phyloP scores from a whole-genome alignment of 2,113 vertebrate genomes.

The Sinosuthora webbiana region DNA sequence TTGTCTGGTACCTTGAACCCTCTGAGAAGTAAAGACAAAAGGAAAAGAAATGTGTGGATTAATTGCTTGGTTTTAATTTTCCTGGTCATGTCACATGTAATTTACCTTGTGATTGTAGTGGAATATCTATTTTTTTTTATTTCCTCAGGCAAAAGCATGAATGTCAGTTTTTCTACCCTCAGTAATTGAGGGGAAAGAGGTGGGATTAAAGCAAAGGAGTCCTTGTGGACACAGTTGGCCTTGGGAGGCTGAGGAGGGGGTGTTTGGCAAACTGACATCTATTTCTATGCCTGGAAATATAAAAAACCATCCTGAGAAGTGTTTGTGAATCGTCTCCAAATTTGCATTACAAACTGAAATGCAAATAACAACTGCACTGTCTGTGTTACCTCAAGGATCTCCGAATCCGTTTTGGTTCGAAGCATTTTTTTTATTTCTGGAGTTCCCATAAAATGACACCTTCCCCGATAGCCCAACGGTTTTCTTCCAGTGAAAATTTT shows the following conservation, averaged over 20 bases:
- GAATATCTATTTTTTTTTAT: conserved; percentile 23
- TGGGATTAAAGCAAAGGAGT: background rate
- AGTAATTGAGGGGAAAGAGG: background rate
- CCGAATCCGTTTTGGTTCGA: conserved; percentile 21
- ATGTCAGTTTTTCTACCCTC: conserved; percentile 62
- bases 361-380: conserved; percentile 69
- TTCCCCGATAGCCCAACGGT: background rate
- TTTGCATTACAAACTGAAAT: conserved; percentile 77
- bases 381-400: conserved; percentile 49
- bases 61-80: conserved; percentile 39
- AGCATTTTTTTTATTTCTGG: conserved; percentile 43
- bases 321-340: conserved; percentile 66
- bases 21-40: conserved; percentile 48
- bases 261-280: conserved; percentile 60
- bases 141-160: conserved; percentile 66
- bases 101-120: conserved; percentile 56
- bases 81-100: conserved; percentile 8
- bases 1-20: background rate
- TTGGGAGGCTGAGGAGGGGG: background rate
- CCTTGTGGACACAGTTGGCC: background rate
- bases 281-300: conserved; percentile 74
- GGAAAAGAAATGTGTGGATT: conserved; percentile 33
- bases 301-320: conserved; percentile 36
- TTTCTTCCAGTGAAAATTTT: conserved; percentile 51
- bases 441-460: conserved; percentile 33